A percentile compares a stretch with the other conserved stretches of the same genome.
Conservation (phyloP, 2,113 vertebrate species). For the Mohoua ochrocephala region DNA sequence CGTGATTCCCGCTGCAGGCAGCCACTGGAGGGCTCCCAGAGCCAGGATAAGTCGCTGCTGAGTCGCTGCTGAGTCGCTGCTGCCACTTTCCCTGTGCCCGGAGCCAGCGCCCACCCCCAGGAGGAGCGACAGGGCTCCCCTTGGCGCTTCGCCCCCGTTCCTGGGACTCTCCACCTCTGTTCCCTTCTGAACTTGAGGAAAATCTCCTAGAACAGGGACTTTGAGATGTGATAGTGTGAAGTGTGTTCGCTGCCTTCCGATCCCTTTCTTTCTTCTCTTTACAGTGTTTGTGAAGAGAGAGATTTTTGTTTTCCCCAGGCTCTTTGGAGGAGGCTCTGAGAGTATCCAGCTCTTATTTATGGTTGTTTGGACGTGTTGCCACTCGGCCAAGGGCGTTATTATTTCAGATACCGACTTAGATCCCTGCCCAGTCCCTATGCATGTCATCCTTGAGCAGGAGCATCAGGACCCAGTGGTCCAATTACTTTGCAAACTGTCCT, state of each 20-base stretch:
- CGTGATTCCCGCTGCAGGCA: neutral
- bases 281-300: neutral
- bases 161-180: accelerated
- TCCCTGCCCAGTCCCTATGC: neutral
- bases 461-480: neutral
- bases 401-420: neutral
- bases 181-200: neutral
- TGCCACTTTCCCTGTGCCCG: accelerated
- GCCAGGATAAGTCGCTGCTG: neutral
- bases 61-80: neutral
- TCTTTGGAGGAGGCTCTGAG: neutral
- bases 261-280: neutral
- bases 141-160: no score
- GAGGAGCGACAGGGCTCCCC: neutral
- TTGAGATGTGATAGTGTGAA: neutral
- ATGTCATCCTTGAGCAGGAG: neutral
- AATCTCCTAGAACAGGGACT: neutral
- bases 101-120: neutral
- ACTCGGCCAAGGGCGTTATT: neutral
- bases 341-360: neutral
- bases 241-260: accelerated
- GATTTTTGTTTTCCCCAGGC: neutral
- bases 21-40: neutral
- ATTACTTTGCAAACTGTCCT: neutral
- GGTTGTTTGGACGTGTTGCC: neutral